phyloP scores from a whole-genome alignment of 2,888 invertebrate species.

The Metellina segmentata region DNA sequence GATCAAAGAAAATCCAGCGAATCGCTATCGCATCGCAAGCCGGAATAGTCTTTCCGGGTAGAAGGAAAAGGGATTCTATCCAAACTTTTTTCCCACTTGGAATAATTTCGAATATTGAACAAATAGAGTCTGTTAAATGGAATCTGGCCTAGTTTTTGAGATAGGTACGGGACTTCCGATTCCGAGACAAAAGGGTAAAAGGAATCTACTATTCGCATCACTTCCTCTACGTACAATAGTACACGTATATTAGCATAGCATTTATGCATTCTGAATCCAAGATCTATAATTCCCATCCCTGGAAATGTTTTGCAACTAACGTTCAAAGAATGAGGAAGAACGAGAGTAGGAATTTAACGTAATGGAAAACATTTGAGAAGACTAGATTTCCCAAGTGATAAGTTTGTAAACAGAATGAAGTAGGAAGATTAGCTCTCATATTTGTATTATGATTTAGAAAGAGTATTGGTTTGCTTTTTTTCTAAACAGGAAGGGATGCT shows the following conservation, averaged over 20 bases:
- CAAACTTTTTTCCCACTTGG: neutral
- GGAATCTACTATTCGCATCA: neutral
- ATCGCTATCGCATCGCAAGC: slow-evolving; percentile 6
- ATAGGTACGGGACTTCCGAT: neutral
- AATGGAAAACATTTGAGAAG: neutral
- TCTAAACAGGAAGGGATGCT: neutral
- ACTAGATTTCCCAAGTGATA: slow-evolving; percentile 18
- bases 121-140: slow-evolving; percentile 15
- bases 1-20: slow-evolving; percentile 3
- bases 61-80: neutral
- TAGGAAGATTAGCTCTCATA: neutral
- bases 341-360: neutral
- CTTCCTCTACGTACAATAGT: neutral
- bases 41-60: neutral
- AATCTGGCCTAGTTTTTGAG: neutral
- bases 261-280: neutral
- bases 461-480: slow-evolving; percentile 14
- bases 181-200: neutral
- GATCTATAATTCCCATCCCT: slow-evolving; percentile 12
- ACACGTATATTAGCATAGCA: neutral
- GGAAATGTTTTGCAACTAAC: neutral
- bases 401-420: neutral
- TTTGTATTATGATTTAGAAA: slow-evolving; percentile 4
- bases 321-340: neutral
- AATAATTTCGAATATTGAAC: slow-evolving; percentile 29